Evolutionary conservation across 2,888 invertebrate species (phyloP).

Genomic region (Lasius platythorax): DNA sequence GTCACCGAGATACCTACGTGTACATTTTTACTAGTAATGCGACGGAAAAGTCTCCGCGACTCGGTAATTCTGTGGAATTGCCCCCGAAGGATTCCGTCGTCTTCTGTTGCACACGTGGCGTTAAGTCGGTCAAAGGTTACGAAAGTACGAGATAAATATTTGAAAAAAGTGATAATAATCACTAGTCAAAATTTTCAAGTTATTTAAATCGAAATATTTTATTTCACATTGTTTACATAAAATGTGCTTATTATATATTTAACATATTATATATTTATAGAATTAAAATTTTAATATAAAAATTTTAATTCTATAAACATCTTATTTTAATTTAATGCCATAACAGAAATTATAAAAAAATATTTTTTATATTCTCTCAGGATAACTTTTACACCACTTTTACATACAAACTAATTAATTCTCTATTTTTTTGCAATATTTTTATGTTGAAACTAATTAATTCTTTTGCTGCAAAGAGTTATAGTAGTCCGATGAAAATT

Average conservation of each 20-base stretch:
- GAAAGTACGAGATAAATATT: neutral
- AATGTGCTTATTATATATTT: neutral
- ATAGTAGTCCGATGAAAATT: neutral
- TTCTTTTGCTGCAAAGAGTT: neutral
- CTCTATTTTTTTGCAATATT: neutral
- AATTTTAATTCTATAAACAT: neutral
- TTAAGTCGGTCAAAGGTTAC: constrained; percentile 7
- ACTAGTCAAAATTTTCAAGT: neutral
- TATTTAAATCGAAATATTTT: neutral
- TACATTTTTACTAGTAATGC: neutral
- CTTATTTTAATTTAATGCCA: neutral
- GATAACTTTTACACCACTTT: neutral
- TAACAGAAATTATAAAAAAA: neutral
- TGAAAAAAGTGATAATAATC: neutral
- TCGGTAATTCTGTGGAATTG: constrained; percentile 2
- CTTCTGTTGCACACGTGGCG: neutral
- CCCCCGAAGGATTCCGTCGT: neutral
- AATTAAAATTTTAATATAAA: too few species aligned
- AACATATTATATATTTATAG: constrained; percentile 13
- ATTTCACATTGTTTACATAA: neutral
- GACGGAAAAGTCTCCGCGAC: neutral
- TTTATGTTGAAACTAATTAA: neutral
- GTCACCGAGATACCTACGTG: neutral
- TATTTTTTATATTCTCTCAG: neutral
- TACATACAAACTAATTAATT: neutral